phyloP scores from a whole-genome alignment of 2,888 invertebrate genomes.

The Crematogaster levior region DNA sequence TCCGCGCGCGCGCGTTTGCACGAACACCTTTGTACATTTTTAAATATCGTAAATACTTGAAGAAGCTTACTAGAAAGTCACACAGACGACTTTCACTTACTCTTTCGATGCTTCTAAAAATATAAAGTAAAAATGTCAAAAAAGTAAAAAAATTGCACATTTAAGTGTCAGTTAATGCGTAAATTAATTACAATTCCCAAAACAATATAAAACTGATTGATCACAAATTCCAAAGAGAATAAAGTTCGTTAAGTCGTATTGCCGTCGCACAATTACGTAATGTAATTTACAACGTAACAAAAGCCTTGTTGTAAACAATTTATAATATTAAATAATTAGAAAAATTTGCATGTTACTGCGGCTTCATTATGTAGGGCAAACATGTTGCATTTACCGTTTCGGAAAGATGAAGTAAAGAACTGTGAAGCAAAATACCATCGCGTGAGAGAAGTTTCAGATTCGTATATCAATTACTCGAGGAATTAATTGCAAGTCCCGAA shows the following conservation, averaged over 20 bases:
- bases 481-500: conserved; percentile 40
- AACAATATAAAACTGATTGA: not conserved
- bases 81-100: not conserved
- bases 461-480: conserved; percentile 37
- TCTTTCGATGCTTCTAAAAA: not conserved
- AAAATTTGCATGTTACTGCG: not conserved
- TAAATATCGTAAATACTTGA: conserved; percentile 16
- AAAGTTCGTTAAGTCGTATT: not conserved
- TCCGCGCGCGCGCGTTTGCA: conserved; percentile 22
- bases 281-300: conserved; percentile 1
- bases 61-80: not conserved
- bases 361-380: not conserved
- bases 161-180: not conserved
- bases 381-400: not conserved
- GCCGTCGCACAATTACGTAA: not conserved
- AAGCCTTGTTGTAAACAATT: not conserved
- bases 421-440: conserved; percentile 25
- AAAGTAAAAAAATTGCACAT: not conserved
- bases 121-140: not conserved
- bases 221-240: not conserved
- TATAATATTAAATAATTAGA: conserved; percentile 24
- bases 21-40: not conserved
- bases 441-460: conserved; percentile 30
- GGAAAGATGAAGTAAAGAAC: not conserved
- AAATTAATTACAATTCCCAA: not conserved